These are phyloP conservation scores for Sparidentex hasta DNA, from an alignment of 2,797 vertebrate species.

Conservation along the genomic window DNA sequence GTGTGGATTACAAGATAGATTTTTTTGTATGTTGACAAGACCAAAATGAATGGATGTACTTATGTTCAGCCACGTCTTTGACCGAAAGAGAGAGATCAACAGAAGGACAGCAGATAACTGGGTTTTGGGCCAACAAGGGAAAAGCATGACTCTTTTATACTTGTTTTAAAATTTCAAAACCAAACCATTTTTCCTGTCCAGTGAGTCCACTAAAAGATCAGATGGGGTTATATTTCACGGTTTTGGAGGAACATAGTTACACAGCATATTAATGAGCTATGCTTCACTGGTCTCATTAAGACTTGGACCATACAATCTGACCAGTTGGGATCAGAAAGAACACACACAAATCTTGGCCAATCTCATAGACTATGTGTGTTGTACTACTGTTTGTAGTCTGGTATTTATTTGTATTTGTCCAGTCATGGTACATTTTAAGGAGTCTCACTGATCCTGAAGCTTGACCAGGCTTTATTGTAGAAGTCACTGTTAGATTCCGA, in stretches of 20 bases:
- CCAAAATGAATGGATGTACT: too few species aligned
- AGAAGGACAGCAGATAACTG: neutral
- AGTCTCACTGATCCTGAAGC: neutral
- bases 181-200: slow-evolving; percentile 23
- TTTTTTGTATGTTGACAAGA: too few species aligned
- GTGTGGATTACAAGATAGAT: too few species aligned
- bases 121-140: neutral
- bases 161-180: slow-evolving; percentile 13
- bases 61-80: too few species aligned
- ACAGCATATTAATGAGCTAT: slow-evolving; percentile 50
- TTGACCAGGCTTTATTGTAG: too few species aligned
- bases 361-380: neutral
- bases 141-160: slow-evolving; percentile 34
- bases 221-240: slow-evolving; percentile 15
- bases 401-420: neutral
- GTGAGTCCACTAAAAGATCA: slow-evolving; percentile 22
- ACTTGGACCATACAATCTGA: slow-evolving; percentile 18
- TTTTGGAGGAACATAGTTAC: slow-evolving; percentile 13
- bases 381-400: neutral
- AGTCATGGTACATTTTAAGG: neutral
- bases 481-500: too few species aligned
- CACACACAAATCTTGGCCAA: neutral
- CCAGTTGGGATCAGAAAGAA: neutral
- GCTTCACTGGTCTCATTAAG: slow-evolving; percentile 43
- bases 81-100: neutral